Evolutionary conservation across 2,888 invertebrate genomes (phyloP).

Genomic region (Frankliniella intonsa): DNA sequence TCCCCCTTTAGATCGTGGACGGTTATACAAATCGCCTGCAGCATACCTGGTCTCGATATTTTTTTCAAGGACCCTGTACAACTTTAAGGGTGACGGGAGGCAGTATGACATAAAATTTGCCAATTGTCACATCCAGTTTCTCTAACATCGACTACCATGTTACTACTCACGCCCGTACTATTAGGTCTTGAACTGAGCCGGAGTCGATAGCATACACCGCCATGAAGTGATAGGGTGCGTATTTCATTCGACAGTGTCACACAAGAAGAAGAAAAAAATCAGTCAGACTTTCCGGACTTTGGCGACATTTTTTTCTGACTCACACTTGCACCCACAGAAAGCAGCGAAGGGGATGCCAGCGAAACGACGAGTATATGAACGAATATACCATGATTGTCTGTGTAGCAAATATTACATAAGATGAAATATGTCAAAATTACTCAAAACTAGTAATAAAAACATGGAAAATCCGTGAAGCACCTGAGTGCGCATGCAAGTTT

Average conservation of each 20-base stretch:
- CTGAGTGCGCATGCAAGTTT: slow-evolving; percentile 24
- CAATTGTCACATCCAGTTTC: too few species aligned
- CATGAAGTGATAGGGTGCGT: too few species aligned
- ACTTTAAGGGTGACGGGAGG: too few species aligned
- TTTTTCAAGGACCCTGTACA: too few species aligned
- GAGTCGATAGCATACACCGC: too few species aligned
- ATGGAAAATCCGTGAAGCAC: slow-evolving; percentile 25
- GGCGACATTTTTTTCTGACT: neutral
- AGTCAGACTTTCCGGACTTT: neutral
- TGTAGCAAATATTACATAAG: slow-evolving; percentile 25
- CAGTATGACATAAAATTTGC: too few species aligned
- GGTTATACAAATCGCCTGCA: neutral
- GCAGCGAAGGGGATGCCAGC: too few species aligned
- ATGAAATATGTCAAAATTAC: slow-evolving; percentile 14
- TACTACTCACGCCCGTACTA: too few species aligned
- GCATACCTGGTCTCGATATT: neutral
- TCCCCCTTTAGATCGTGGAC: neutral
- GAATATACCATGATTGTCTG: slow-evolving; percentile 6
- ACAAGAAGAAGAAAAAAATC: neutral
- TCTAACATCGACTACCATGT: too few species aligned
- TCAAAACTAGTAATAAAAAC: slow-evolving; percentile 25
- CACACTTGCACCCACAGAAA: neutral
- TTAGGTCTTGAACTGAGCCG: too few species aligned
- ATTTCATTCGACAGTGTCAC: too few species aligned
- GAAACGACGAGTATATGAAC: neutral